Percentiles rank a stretch among this genome's conserved stretches.
These are phyloP conservation scores for Palythoa grandis DNA, from an alignment of 92 coral and sea anemone genomes.

Conservation along the genomic window DNA sequence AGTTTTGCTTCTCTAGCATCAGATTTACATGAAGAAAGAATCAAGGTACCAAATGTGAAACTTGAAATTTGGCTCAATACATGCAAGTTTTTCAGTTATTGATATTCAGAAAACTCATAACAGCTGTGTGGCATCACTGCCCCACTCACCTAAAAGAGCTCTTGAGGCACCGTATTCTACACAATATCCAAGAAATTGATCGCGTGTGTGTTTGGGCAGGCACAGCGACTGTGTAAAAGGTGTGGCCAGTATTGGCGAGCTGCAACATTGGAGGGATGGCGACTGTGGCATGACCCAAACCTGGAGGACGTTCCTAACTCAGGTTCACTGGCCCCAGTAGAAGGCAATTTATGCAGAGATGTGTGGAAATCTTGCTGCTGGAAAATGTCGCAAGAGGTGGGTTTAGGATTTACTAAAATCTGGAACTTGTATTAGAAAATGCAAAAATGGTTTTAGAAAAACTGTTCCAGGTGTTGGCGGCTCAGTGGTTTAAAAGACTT, in stretches of 20 bases:
- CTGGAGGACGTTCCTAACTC: constrained; percentile 67
- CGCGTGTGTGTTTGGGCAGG: constrained; percentile 49
- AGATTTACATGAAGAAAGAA: too few relatives aligned
- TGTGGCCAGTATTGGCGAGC: constrained; percentile 98
- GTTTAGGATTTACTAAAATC: not conserved
- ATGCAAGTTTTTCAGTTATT: too few relatives aligned
- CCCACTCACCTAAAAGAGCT: too few relatives aligned
- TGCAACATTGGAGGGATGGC: constrained; percentile 96
- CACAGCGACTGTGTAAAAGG: constrained; percentile 81
- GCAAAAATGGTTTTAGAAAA: too few relatives aligned
- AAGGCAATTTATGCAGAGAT: constrained; percentile 90
- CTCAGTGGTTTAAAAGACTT: too few relatives aligned
- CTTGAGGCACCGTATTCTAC: not conserved
- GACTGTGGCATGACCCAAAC: constrained; percentile 90
- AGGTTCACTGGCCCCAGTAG: constrained; percentile 66
- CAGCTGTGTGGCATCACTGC: too few relatives aligned
- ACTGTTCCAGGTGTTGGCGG: too few relatives aligned
- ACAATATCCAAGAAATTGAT: not conserved
- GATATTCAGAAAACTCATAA: too few relatives aligned
- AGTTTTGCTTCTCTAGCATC: too few relatives aligned
- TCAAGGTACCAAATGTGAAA: too few relatives aligned
- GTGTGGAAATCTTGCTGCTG: constrained; percentile 94
- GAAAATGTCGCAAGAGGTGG: constrained; percentile 84
- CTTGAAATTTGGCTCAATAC: too few relatives aligned
- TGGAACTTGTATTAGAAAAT: too few relatives aligned